Evolutionary conservation across 2,888 invertebrate genomes (phyloP), one percentile per base, ranked within the genome.

Genomic region (Pterobdella sp.): DNA sequence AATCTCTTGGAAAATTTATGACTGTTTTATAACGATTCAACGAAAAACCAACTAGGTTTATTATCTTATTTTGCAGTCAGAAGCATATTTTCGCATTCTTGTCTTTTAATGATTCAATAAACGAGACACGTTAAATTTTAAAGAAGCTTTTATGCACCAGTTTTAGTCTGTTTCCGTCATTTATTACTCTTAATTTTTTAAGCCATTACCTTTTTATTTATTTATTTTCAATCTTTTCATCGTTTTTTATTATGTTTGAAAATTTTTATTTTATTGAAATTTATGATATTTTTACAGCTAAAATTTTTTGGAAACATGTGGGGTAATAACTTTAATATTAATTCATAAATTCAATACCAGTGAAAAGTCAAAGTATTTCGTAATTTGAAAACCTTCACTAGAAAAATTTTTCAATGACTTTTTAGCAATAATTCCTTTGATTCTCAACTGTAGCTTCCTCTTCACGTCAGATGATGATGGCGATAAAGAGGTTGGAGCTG

Each of bases 391-490:
- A 14, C 10, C 7, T 7, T 14, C 18, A 42, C 42, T 42, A 14
- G 7, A 18, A 42, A 42, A 42, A 42, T 42, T 7, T 42, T 42
- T 42, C 18, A 42, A 42, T 14, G 60, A 56, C 60, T 56, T 56
- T n/a, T 56, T 56, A 26, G 60, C 60, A 22, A 56, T 7, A 26
- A 22, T 14, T 56, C 60, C 60, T 56, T 56, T 56, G 3, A 56
- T 56, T 56, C 60, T 56, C 60, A 56, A 26, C 60, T 56, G 60
- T 56, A 56, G 26, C n/a, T 56, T 56, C n/a, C 26, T 56, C n/a
- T 56, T 56, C 3, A 56, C n/a, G n/a, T 56, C 60, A 56, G 18
- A 42, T 14, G n/a, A 63, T 14, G 63, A 26, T 14, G 31, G n/a
- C 7, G 63, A n/a, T 26, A n/a, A 63, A 10, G n/a, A 63, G n/a